A percentile compares a stretch with the other conserved stretches of the same genome.
phyloP scores from a whole-genome alignment of 2,797 vertebrate genomes.

The Trematomus bernacchii region DNA sequence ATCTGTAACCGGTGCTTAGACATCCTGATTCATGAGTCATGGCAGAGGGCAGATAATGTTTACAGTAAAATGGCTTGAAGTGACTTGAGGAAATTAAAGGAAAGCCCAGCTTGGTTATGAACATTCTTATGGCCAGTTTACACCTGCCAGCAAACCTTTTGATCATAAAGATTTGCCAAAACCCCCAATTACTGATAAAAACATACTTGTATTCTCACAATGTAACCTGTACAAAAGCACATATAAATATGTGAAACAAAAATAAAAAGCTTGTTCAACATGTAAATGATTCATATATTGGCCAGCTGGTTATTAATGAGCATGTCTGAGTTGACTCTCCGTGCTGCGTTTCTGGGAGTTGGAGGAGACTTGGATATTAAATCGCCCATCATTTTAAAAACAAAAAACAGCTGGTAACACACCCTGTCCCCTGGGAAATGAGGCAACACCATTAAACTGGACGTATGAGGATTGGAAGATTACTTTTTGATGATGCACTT shows the following conservation, averaged over 20 bases:
- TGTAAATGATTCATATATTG: slow-evolving; percentile 25
- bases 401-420: slow-evolving; percentile 40
- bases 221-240: slow-evolving; percentile 76
- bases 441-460: slow-evolving; percentile 40
- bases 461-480: slow-evolving; percentile 48
- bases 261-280: slow-evolving; percentile 66
- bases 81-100: slow-evolving; percentile 38
- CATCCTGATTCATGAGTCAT: slow-evolving; percentile 42
- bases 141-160: slow-evolving; percentile 62
- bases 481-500: slow-evolving; percentile 60
- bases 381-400: slow-evolving; percentile 35
- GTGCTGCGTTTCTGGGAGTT: slow-evolving; percentile 32
- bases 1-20: slow-evolving; percentile 43
- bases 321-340: slow-evolving; percentile 1
- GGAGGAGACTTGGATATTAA: slow-evolving; percentile 37
- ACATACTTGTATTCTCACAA: slow-evolving; percentile 58
- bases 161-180: slow-evolving; percentile 52
- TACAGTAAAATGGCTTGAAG: slow-evolving; percentile 52
- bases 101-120: slow-evolving; percentile 33
- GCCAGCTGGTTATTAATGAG: slow-evolving; percentile 3
- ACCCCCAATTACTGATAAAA: slow-evolving; percentile 16
- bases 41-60: slow-evolving; percentile 49
- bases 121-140: slow-evolving; percentile 42
- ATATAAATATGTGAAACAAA: slow-evolving; percentile 66
- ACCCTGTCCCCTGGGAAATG: slow-evolving; percentile 69